A percentile compares a stretch with the other conserved stretches of the same genome.
These are phyloP conservation scores for Drosophila algonquin DNA, from an alignment of 2,888 invertebrate genomes.

Conservation along the genomic window DNA sequence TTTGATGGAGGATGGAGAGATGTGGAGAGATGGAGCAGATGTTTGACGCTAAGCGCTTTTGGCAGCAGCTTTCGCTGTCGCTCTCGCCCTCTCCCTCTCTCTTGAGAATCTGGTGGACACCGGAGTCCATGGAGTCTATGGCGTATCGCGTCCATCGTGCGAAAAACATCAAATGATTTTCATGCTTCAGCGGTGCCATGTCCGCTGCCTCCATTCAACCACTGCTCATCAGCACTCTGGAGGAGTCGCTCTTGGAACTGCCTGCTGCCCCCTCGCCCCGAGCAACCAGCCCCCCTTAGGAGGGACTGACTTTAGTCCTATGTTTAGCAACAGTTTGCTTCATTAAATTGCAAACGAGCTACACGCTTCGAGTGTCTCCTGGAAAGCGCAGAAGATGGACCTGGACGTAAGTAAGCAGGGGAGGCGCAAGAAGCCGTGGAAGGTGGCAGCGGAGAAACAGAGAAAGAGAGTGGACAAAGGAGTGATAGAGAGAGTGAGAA, in stretches of 20 bases:
- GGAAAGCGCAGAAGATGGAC: conserved; percentile 4
- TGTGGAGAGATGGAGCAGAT: conserved; percentile 30
- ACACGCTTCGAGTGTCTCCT: conserved; percentile 22
- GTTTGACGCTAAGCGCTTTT: conserved; percentile 50
- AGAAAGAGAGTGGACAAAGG: not conserved
- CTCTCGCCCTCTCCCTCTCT: conserved; percentile 19
- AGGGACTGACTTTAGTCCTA: not conserved
- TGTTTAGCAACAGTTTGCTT: conserved; percentile 47
- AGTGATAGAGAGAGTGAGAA: not conserved
- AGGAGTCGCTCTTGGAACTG: not conserved
- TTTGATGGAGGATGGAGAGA: not conserved
- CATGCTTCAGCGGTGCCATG: conserved; percentile 46
- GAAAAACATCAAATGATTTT: conserved; percentile 34
- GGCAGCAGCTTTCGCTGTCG: conserved; percentile 42
- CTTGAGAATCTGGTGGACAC: conserved; percentile 21
- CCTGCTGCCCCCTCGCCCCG: not conserved
- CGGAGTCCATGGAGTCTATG: conserved; percentile 4
- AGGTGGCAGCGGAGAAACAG: too few species aligned
- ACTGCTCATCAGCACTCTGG: not conserved
- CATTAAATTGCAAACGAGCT: conserved; percentile 56
- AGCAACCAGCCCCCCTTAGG: too few species aligned
- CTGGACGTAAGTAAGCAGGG: not conserved
- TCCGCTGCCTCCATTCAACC: conserved; percentile 20
- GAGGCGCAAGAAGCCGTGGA: not conserved
- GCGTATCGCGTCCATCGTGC: not conserved